Percentiles rank a stretch among this genome's conserved stretches.
These are phyloP conservation scores for Cryptus armator DNA, from an alignment of 2,888 invertebrate genomes.

Conservation along the genomic window DNA sequence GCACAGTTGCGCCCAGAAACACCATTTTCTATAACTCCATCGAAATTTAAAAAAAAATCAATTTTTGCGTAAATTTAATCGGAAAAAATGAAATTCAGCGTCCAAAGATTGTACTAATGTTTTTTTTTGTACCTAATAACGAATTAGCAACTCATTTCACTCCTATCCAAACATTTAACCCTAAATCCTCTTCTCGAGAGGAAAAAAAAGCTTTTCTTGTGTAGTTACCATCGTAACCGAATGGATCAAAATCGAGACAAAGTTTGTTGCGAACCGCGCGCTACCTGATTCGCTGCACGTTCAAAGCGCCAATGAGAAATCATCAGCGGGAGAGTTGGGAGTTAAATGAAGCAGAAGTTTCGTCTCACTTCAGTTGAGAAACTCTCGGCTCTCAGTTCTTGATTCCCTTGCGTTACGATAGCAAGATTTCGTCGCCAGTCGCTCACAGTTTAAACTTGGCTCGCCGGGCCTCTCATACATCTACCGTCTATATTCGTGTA, in stretches of 20 bases:
- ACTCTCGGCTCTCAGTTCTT: constrained; percentile 45
- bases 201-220: too few relatives aligned
- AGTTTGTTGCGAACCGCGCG: constrained; percentile 31
- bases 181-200: too few relatives aligned
- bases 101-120: too few relatives aligned
- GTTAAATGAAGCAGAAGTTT: constrained; percentile 62
- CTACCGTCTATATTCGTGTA: neutral
- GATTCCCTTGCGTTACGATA: constrained; percentile 49
- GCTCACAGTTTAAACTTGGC: constrained; percentile 59
- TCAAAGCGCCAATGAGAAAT: constrained; percentile 6
- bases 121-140: too few relatives aligned
- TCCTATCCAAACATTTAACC: too few relatives aligned
- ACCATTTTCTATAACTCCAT: too few relatives aligned
- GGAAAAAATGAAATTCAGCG: neutral
- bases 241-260: constrained; percentile 35
- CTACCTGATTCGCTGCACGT: constrained; percentile 14
- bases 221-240: neutral
- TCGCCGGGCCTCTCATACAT: constrained; percentile 38
- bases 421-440: constrained; percentile 55
- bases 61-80: neutral
- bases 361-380: constrained; percentile 47
- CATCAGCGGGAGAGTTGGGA: constrained; percentile 32
- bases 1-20: too few relatives aligned
- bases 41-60: too few relatives aligned
- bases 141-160: too few relatives aligned